Evolutionary conservation across 2,888 invertebrate genomes (phyloP).

Genomic region (Thyatira batis): DNA sequence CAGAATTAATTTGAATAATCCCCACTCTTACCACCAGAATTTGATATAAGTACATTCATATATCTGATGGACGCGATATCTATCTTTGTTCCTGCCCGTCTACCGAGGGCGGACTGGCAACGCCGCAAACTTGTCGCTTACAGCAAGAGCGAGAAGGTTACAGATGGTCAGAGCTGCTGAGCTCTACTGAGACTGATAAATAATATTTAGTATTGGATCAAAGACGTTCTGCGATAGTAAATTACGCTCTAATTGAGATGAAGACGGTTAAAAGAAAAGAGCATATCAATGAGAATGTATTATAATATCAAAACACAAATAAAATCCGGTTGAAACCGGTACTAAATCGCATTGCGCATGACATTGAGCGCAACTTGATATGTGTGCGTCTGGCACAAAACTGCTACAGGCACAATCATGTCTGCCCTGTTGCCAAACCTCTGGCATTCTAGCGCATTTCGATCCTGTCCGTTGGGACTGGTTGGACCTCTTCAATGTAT

Average conservation of each 20-base stretch:
- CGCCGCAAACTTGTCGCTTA: conserved; percentile 21
- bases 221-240: neutral
- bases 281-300: neutral
- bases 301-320: neutral
- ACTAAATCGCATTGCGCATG: conserved; percentile 19
- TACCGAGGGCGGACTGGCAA: conserved; percentile 27
- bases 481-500: conserved; percentile 9
- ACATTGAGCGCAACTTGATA: conserved; percentile 28
- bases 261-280: neutral
- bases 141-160: neutral
- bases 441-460: conserved; percentile 15
- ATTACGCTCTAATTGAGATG: neutral
- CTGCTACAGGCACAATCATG: conserved; percentile 9
- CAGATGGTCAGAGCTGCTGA: neutral
- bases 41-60: too few species aligned
- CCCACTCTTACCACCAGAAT: neutral
- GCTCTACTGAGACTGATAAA: neutral
- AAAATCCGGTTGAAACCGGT: conserved; percentile 7
- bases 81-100: conserved; percentile 3
- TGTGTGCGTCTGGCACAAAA: conserved; percentile 22
- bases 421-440: conserved; percentile 37
- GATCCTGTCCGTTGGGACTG: conserved; percentile 11
- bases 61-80: conserved; percentile 7
- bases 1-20: too few species aligned
- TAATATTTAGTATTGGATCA: neutral